These are phyloP conservation scores for Erebia epiphron DNA, from an alignment of 2,888 invertebrate species.

Conservation along the genomic window DNA sequence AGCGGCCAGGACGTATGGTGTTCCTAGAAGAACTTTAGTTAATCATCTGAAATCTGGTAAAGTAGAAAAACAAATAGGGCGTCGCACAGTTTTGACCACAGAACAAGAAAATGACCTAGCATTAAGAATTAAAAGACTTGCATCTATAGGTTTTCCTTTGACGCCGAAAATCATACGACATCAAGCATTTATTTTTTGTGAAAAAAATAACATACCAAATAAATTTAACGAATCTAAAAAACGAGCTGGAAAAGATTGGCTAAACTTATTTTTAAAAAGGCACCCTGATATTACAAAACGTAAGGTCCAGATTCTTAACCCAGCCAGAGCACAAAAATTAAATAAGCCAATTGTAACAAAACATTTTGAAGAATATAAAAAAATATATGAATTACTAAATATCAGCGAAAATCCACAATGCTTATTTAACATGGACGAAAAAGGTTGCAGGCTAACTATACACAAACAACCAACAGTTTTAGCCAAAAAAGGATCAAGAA, in stretches of 20 bases:
- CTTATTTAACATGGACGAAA: neutral
- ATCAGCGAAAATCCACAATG: neutral
- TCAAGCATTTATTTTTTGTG: neutral
- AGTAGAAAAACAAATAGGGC: slow-evolving; percentile 24
- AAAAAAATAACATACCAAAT: neutral
- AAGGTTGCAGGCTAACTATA: neutral
- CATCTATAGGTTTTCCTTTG: neutral
- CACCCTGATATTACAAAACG: neutral
- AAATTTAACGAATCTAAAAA: neutral
- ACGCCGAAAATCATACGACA: neutral
- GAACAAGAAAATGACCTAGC: slow-evolving; percentile 14
- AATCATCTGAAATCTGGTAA: slow-evolving; percentile 22
- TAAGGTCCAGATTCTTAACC: neutral
- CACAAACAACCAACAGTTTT: too few relatives aligned
- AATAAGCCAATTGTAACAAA: neutral
- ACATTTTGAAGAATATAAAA: slow-evolving; percentile 4
- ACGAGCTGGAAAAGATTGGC: neutral
- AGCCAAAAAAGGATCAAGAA: neutral
- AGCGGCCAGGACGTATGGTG: neutral
- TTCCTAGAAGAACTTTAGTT: slow-evolving; percentile 14
- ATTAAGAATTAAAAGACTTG: neutral
- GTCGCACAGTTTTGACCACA: slow-evolving; percentile 18
- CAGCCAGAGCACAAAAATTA: neutral
- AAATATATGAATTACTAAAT: neutral
- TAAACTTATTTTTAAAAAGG: slow-evolving; percentile 1